Percentiles rank a stretch among this genome's conserved stretches.
phyloP scores from a whole-genome alignment of 1,140 invertebrate species.

The Lasioglossum albipes region DNA sequence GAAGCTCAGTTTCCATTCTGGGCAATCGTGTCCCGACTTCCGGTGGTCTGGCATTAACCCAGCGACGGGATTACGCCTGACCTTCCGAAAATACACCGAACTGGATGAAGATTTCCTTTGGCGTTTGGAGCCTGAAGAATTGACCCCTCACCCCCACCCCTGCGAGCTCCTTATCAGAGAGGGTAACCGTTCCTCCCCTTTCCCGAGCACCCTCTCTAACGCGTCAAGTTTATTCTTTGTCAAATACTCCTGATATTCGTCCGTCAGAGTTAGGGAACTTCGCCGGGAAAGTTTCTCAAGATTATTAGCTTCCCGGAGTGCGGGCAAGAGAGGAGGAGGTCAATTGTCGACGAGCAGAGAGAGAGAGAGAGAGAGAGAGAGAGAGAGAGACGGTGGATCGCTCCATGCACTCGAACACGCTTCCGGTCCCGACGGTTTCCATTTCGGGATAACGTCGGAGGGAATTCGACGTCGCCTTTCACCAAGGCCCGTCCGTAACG shows the following conservation, averaged over 20 bases:
- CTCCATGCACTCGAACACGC: constrained; percentile 14
- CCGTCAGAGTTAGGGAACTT: not conserved
- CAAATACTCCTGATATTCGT: not conserved
- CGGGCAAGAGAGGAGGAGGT: not conserved
- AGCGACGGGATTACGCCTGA: constrained; percentile 20
- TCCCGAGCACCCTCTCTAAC: not conserved
- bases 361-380: no score
- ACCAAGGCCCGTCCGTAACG: constrained; percentile 21
- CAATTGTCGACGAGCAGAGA: not conserved
- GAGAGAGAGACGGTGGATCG: not conserved
- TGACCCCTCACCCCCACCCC: no score
- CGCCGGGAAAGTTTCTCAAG: not conserved
- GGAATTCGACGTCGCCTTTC: constrained; percentile 13
- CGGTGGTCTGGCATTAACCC: constrained; percentile 37
- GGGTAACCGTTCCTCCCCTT: no score
- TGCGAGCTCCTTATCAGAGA: constrained; percentile 1
- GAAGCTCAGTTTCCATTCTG: constrained; percentile 35
- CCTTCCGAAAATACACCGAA: constrained; percentile 38
- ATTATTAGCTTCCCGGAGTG: not conserved
- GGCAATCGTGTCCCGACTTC: constrained; percentile 6
- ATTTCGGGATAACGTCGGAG: constrained; percentile 11
- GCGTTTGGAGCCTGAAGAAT: not conserved
- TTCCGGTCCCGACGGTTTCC: constrained; percentile 21
- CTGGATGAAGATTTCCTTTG: constrained; percentile 27
- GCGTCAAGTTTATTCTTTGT: not conserved